Percentiles rank a stretch among this genome's conserved stretches.
phyloP scores from a whole-genome alignment of 2,113 vertebrate genomes.

The Indicator indicator region DNA sequence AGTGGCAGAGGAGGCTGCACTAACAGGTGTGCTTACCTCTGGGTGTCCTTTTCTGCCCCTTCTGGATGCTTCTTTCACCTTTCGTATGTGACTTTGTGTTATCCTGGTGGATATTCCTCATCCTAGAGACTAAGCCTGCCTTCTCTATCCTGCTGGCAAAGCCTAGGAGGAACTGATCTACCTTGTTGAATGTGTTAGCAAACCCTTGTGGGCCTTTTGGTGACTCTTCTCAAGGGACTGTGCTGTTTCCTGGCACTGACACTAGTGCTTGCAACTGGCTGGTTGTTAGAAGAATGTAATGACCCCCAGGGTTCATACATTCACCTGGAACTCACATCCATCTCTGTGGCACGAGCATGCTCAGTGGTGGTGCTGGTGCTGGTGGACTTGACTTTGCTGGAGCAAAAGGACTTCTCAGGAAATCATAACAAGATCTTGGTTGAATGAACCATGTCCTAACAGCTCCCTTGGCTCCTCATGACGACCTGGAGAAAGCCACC shows the following conservation, averaged over 20 bases:
- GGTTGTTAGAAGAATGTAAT: not conserved
- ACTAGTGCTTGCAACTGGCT: not conserved
- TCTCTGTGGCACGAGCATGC: not conserved
- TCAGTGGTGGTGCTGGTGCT: not conserved
- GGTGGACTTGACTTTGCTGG: not conserved
- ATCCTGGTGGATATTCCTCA: not conserved
- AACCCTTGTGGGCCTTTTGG: not conserved
- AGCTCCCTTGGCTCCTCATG: slow-evolving; percentile 3
- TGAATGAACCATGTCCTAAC: slow-evolving; percentile 9
- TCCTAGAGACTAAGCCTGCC: not conserved
- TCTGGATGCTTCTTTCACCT: not conserved
- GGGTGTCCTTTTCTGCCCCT: not conserved
- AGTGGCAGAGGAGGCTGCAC: not conserved
- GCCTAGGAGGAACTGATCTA: not conserved
- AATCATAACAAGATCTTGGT: not conserved
- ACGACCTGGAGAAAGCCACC: not conserved
- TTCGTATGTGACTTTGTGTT: not conserved
- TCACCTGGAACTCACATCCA: not conserved
- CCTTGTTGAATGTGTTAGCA: not conserved
- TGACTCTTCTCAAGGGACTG: not conserved
- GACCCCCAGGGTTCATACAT: not conserved
- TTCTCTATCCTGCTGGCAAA: not conserved
- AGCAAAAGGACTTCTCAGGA: not conserved
- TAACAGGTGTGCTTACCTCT: not conserved
- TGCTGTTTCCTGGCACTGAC: not conserved